Percentiles rank a stretch among this genome's conserved stretches.
Evolutionary conservation across 2,888 invertebrate species (phyloP).

Genomic region (Myathropa florea): DNA sequence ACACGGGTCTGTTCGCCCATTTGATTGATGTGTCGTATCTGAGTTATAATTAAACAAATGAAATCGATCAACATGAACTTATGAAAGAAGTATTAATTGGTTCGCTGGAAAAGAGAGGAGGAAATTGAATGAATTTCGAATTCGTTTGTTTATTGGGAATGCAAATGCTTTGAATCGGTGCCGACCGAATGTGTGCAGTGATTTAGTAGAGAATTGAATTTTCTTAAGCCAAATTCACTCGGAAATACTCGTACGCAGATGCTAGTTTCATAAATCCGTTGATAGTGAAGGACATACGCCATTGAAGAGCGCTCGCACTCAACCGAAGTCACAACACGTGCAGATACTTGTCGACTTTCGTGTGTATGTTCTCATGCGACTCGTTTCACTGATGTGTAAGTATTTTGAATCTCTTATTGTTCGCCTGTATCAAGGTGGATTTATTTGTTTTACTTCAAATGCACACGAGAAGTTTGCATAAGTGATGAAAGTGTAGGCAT

Average conservation of each 20-base stretch:
- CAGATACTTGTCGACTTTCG: constrained; percentile 35
- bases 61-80: constrained; percentile 52
- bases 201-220: background rate
- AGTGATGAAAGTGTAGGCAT: constrained; percentile 43
- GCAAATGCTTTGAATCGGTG: constrained; percentile 26
- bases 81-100: constrained; percentile 55
- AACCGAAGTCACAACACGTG: constrained; percentile 59
- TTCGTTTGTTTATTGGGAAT: constrained; percentile 17
- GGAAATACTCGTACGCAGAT: background rate
- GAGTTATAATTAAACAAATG: constrained; percentile 45
- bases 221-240: background rate
- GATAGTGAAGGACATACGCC: constrained; percentile 33
- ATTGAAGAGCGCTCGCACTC: constrained; percentile 35
- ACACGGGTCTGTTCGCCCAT: background rate
- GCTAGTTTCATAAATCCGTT: background rate
- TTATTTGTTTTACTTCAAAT: constrained; percentile 31
- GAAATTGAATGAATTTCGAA: constrained; percentile 25
- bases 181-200: constrained; percentile 1
- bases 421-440: constrained; percentile 37
- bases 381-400: constrained; percentile 56
- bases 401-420: constrained; percentile 33
- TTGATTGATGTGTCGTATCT: constrained; percentile 36
- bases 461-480: constrained; percentile 45
- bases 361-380: background rate
- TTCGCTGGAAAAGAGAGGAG: constrained; percentile 3